Evolutionary conservation across 1,140 invertebrate genomes (phyloP).

Genomic region (Diprion similis): DNA sequence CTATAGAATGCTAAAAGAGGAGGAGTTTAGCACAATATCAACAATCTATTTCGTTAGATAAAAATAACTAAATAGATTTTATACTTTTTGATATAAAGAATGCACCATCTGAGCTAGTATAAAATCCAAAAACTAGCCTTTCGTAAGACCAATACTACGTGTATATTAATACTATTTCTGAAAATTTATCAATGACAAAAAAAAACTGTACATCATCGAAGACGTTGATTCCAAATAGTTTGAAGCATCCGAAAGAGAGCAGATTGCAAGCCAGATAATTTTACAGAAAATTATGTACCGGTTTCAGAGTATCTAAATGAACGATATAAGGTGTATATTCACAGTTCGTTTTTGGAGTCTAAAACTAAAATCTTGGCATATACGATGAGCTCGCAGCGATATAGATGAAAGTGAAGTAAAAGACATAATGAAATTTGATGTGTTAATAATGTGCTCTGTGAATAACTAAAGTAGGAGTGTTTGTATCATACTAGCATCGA

Average conservation of each 20-base stretch:
- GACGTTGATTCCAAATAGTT: no score
- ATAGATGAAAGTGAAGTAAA: neutral
- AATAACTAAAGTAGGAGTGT: neutral
- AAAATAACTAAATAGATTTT: neutral
- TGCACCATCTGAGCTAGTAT: neutral
- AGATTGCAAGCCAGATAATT: no score
- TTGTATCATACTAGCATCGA: neutral
- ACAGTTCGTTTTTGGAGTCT: no score
- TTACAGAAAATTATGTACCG: no score
- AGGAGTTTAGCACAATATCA: conserved; percentile 10
- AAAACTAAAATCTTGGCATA: no score
- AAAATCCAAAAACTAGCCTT: neutral
- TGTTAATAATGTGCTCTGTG: conserved; percentile 6
- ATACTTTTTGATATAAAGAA: neutral
- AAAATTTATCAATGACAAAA: no score
- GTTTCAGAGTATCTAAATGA: no score
- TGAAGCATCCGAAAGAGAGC: no score
- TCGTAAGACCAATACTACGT: neutral
- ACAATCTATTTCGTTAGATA: conserved; percentile 6
- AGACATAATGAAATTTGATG: neutral
- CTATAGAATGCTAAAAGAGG: conserved; percentile 11
- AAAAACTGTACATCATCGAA: no score
- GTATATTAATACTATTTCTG: neutral
- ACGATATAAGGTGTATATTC: no score
- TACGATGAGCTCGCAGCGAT: neutral